A percentile compares a stretch with the other conserved stretches of the same genome.
phyloP scores from a whole-genome alignment of 1,140 invertebrate genomes.

The Dendrolimus punctatus region DNA sequence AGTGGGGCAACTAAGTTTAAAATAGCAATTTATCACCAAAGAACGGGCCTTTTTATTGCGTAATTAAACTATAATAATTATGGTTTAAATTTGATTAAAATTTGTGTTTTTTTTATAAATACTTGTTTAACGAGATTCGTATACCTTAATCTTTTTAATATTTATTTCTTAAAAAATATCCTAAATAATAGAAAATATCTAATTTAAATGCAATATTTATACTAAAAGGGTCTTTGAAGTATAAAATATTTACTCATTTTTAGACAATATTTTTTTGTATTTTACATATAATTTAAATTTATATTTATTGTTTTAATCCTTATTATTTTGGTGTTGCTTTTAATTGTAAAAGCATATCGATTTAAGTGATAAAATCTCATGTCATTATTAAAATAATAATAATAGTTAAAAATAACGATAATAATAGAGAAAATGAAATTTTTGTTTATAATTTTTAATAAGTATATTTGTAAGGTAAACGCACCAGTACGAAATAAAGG shows the following conservation, averaged over 20 bases:
- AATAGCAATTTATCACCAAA: constrained; percentile 42
- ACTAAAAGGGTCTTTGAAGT: constrained; percentile 10
- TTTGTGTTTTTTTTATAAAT: constrained; percentile 1
- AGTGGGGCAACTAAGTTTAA: too few relatives aligned
- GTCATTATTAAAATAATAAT: constrained; percentile 44
- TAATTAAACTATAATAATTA: constrained; percentile 8
- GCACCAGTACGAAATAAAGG: constrained; percentile 70
- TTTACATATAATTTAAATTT: constrained; percentile 6
- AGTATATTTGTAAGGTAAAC: constrained; percentile 64
- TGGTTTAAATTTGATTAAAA: neutral
- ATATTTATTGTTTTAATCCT: constrained; percentile 35
- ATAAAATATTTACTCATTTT: constrained; percentile 23
- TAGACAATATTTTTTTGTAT: constrained; percentile 20
- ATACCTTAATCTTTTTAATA: neutral
- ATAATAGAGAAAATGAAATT: neutral
- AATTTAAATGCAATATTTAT: neutral
- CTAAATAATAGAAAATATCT: too few relatives aligned
- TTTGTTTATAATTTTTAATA: constrained; percentile 41
- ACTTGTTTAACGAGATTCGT: neutral
- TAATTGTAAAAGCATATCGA: constrained; percentile 49
- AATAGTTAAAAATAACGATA: constrained; percentile 18
- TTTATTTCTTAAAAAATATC: neutral
- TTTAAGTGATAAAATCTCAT: constrained; percentile 37
- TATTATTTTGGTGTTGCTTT: constrained; percentile 38
- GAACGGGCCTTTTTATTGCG: constrained; percentile 32